Percentiles rank a stretch among this genome's conserved stretches.
phyloP scores from a whole-genome alignment of 2,113 vertebrate genomes.

The Eulemur macaco region DNA sequence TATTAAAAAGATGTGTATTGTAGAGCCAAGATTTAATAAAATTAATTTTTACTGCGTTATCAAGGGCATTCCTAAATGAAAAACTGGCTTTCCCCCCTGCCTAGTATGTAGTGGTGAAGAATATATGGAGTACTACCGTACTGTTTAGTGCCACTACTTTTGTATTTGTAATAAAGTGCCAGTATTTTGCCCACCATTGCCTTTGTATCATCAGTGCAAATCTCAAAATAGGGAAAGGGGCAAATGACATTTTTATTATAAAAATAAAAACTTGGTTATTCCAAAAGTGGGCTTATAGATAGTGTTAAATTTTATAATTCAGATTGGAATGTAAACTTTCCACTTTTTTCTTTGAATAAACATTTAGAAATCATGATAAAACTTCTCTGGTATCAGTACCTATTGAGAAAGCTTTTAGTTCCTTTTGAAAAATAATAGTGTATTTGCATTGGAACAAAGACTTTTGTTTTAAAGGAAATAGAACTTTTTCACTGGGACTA shows the following conservation, averaged over 20 bases:
- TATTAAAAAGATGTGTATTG: not conserved
- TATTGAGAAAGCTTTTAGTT: not conserved
- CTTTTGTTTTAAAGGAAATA: conserved; percentile 33
- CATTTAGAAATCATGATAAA: conserved; percentile 11
- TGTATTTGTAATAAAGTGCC: not conserved
- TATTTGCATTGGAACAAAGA: not conserved
- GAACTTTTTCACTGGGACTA: not conserved
- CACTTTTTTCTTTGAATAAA: conserved; percentile 17
- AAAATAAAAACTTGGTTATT: conserved; percentile 3
- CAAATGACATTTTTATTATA: conserved; percentile 16
- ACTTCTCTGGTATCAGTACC: not conserved
- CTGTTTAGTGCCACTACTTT: not conserved
- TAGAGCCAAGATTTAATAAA: not conserved
- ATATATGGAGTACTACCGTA: not conserved
- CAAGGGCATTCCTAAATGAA: not conserved
- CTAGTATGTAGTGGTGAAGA: not conserved
- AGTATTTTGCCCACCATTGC: not conserved
- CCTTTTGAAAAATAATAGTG: not conserved
- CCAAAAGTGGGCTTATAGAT: not conserved
- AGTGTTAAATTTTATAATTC: conserved; percentile 33
- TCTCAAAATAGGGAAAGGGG: not conserved
- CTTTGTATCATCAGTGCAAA: not conserved
- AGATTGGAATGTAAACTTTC: conserved; percentile 4
- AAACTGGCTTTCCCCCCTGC: not conserved
- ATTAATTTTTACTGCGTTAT: not conserved